Conservation (phyloP, 2,113 vertebrate genomes). For the Cephalopholis sonnerati region DNA sequence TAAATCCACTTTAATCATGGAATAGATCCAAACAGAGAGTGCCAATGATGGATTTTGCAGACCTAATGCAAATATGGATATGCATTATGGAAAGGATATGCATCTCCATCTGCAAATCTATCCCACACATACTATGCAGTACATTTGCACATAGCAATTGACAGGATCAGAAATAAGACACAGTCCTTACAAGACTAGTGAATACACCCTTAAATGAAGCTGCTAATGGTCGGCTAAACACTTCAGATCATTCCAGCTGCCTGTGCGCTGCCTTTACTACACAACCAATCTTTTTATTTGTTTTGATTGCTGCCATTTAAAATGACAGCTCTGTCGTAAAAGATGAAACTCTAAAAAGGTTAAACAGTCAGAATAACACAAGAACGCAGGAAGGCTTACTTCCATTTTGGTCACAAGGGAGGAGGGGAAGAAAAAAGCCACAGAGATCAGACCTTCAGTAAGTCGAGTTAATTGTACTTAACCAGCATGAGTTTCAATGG, state of each 20-base stretch:
- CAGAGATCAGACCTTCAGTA: not conserved
- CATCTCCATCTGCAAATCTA: not conserved
- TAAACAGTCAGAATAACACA: not conserved
- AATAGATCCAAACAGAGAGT: not conserved
- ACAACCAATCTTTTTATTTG: not conserved
- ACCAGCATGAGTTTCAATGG: not conserved
- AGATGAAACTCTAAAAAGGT: not conserved
- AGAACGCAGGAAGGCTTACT: not conserved
- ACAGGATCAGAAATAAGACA: not conserved
- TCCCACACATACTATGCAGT: not conserved
- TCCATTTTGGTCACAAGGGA: not conserved
- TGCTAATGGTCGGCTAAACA: not conserved
- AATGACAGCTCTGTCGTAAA: not conserved
- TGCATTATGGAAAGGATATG: not conserved
- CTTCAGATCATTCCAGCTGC: not conserved
- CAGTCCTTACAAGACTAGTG: not conserved
- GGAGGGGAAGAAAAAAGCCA: not conserved
- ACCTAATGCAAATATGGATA: not conserved
- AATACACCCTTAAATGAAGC: not conserved
- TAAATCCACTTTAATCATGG: slow-evolving; percentile 9
- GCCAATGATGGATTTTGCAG: not conserved
- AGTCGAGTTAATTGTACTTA: not conserved
- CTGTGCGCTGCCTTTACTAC: not conserved
- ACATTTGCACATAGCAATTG: not conserved
- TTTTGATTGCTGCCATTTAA: not conserved